Evolutionary conservation across 2,797 vertebrate species (phyloP).

Genomic region (Morelia viridis): DNA sequence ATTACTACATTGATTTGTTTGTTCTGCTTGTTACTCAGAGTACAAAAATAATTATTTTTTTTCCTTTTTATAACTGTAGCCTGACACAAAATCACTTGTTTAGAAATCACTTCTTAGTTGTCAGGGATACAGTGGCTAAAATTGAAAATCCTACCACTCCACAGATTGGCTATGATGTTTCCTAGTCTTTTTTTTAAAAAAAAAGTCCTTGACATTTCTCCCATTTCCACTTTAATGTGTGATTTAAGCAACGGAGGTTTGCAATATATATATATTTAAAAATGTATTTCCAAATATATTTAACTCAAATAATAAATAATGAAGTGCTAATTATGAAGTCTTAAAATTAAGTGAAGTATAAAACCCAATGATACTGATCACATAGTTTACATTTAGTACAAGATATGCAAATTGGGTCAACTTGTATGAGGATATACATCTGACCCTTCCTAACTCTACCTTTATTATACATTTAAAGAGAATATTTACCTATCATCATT

Average conservation of each 20-base stretch:
- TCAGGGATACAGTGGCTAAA: conserved; percentile 44
- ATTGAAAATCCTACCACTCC: conserved; percentile 13
- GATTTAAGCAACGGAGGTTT: not conserved
- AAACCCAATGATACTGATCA: not conserved
- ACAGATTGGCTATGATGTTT: conserved; percentile 48
- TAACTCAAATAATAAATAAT: not conserved
- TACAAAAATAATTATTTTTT: conserved; percentile 67
- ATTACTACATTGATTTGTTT: conserved; percentile 65
- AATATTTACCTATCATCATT: conserved; percentile 30
- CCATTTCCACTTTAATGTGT: not conserved
- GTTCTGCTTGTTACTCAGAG: conserved; percentile 59
- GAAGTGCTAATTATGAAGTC: not conserved
- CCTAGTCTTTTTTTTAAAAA: not conserved
- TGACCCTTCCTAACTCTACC: conserved; percentile 33
- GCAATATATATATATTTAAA: not conserved
- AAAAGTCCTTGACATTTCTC: not conserved
- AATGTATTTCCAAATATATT: not conserved
- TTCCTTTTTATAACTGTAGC: conserved; percentile 60
- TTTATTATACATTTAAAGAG: conserved; percentile 34
- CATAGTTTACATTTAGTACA: not conserved
- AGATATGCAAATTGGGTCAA: not conserved
- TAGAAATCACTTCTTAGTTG: conserved; percentile 46
- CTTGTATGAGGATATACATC: not conserved
- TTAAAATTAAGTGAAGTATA: not conserved
- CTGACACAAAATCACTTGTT: conserved; percentile 68